Base-by-base conservation (phyloP, 1,140 invertebrate genomes). In the Listronotus bonariensis region DNA sequence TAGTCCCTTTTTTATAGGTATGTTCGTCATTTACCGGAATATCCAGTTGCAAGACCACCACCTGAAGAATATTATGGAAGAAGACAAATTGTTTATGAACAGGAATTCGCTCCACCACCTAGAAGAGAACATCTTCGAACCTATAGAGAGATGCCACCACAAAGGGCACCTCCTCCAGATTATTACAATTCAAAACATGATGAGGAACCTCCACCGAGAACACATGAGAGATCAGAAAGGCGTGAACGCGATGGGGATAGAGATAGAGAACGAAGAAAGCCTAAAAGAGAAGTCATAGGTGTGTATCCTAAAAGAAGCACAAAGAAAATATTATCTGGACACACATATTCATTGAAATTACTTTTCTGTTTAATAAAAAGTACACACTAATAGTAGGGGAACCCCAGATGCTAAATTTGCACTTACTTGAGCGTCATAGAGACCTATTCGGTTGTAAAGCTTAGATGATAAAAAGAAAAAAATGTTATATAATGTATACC, bases 261-360 rank as follows among this genome's bases (percentile, higher is more conserved):
- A 14, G 62, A 65, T 10, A 14, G 82, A 84, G 14, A 83, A 52
- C 3, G 60, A 15, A 58, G 87, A 31, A 81, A 87, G 18, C 85
- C 88, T 0, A 87, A 88, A 0, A 82, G 89, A 1, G 90, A 92
- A 78, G 90, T 92, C 0, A 92, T 91, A 49, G 88, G 62, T 62
- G 42, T 31, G 18, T n/a, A 32, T 42, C n/a, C n/a, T n/a, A n/a
- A n/a, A n/a, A n/a, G n/a, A n/a, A n/a, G n/a, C n/a, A n/a, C n/a
- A n/a, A n/a, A n/a, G n/a, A n/a, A n/a, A n/a, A n/a, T n/a, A n/a
- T n/a, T n/a, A n/a, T n/a, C n/a, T n/a, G n/a, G n/a, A n/a, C n/a
- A n/a, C n/a, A n/a, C n/a, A n/a, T n/a, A n/a, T n/a, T n/a, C n/a
- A n/a, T n/a, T n/a, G n/a, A n/a, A n/a, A n/a, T n/a, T n/a, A n/a